Conservation (phyloP, 2,113 vertebrate species). For the Anseranas semipalmata region DNA sequence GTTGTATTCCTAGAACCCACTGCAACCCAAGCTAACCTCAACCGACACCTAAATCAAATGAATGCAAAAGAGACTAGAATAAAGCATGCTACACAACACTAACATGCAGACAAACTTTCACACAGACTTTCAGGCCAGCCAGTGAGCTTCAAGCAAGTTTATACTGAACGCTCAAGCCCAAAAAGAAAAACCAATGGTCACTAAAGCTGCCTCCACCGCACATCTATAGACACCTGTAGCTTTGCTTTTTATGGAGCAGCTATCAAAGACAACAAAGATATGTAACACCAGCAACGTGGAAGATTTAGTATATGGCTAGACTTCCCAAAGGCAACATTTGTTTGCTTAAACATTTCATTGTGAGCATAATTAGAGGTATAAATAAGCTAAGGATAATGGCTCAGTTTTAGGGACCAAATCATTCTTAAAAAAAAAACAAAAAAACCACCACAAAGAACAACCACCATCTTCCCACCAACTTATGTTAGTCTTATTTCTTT, state of each 20-base stretch:
- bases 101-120: constrained; percentile 78
- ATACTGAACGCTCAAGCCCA: background rate
- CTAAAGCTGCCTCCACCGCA: background rate
- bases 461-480: background rate
- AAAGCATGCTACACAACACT: constrained; percentile 73
- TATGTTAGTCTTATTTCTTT: background rate
- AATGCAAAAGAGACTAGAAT: background rate
- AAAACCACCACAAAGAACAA: no score
- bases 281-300: background rate
- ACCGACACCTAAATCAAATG: background rate
- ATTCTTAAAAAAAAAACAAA: background rate
- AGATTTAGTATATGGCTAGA: background rate
- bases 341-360: background rate
- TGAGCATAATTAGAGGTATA: background rate
- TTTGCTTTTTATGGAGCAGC: background rate
- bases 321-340: background rate
- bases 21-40: background rate
- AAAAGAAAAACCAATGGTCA: background rate
- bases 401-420: background rate
- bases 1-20: background rate
- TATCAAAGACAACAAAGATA: background rate
- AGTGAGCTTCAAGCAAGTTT: background rate
- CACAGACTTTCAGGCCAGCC: constrained; percentile 56
- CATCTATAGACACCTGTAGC: background rate
- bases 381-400: background rate